phyloP scores from a whole-genome alignment of 2,113 vertebrate genomes.

The Crotalus horridus region DNA sequence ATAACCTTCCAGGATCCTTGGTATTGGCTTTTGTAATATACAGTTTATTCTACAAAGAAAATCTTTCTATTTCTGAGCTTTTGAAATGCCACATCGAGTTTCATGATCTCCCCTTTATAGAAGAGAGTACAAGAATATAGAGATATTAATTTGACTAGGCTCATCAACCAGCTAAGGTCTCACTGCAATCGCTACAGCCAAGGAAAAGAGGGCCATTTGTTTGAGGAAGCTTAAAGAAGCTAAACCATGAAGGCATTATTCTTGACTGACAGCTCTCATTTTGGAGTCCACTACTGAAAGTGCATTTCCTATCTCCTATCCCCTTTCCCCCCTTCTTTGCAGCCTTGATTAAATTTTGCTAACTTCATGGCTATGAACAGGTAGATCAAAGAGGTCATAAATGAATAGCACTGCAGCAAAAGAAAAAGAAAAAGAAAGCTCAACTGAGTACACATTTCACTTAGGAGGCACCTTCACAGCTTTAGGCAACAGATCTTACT shows the following conservation, averaged over 20 bases:
- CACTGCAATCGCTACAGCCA: conserved; percentile 13
- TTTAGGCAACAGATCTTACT: conserved; percentile 20
- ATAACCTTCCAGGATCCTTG: conserved; percentile 39
- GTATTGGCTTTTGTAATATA: rapidly evolving
- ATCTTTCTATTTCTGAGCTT: conserved; percentile 10
- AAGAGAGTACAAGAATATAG: background rate
- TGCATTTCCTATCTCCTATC: background rate
- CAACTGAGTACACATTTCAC: conserved; percentile 44
- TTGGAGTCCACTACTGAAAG: conserved; percentile 18
- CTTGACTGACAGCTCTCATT: conserved; percentile 51
- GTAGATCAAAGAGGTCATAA: conserved; percentile 57
- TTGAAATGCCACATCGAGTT: conserved; percentile 31
- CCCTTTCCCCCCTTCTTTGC: background rate
- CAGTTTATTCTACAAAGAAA: conserved; percentile 26
- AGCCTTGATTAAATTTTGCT: conserved; percentile 58
- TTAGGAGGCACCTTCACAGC: conserved; percentile 46
- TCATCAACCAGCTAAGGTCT: background rate
- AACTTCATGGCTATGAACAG: conserved; percentile 44
- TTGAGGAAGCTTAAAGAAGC: conserved; percentile 32
- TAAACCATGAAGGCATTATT: conserved; percentile 32
- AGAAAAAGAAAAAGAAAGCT: conserved; percentile 53
- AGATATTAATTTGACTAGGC: rapidly evolving
- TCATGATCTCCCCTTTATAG: background rate
- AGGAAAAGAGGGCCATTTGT: conserved; percentile 21
- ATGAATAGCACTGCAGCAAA: conserved; percentile 17